A percentile compares a stretch with the other conserved stretches of the same genome.
These are phyloP conservation scores for Anagyrus pseudococci DNA, from an alignment of 2,888 invertebrate species.

Conservation along the genomic window DNA sequence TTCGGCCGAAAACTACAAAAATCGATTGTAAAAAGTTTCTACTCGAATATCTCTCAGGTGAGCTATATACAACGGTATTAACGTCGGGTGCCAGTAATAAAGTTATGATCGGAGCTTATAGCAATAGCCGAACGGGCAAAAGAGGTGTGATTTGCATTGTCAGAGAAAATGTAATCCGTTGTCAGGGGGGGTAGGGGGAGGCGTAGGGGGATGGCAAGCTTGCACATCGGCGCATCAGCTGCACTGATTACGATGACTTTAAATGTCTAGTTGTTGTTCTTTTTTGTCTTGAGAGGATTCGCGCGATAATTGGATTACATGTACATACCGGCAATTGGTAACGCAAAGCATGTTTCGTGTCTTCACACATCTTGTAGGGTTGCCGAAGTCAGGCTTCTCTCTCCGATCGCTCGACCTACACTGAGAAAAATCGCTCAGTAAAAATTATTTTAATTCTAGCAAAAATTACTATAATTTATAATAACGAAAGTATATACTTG, in stretches of 20 bases:
- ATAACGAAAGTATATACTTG: not conserved
- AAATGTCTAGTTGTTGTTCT: not conserved
- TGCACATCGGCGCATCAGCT: slow-evolving; percentile 2
- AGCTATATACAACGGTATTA: too few relatives aligned
- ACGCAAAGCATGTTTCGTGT: slow-evolving; percentile 14
- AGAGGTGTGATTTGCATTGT: slow-evolving; percentile 13
- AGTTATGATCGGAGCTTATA: too few relatives aligned
- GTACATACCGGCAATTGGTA: slow-evolving; percentile 16
- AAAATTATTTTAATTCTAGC: not conserved
- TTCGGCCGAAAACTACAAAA: too few relatives aligned
- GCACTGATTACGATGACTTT: not conserved
- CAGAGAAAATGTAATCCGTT: slow-evolving; percentile 9
- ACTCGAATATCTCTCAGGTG: too few relatives aligned
- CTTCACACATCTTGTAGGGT: slow-evolving; percentile 29
- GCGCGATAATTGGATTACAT: slow-evolving; percentile 36
- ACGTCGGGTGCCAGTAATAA: too few relatives aligned
- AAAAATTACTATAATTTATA: not conserved
- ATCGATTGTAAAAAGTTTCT: too few relatives aligned
- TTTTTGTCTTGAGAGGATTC: slow-evolving; percentile 38
- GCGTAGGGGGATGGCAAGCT: too few relatives aligned
- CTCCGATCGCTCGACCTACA: slow-evolving; percentile 15
- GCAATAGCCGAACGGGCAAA: too few relatives aligned
- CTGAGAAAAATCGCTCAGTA: not conserved
- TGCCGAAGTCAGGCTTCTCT: slow-evolving; percentile 28
- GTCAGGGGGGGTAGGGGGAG: too few relatives aligned